Evolutionary conservation across 2,113 vertebrate genomes (phyloP).

Genomic region (Thermophis baileyi): DNA sequence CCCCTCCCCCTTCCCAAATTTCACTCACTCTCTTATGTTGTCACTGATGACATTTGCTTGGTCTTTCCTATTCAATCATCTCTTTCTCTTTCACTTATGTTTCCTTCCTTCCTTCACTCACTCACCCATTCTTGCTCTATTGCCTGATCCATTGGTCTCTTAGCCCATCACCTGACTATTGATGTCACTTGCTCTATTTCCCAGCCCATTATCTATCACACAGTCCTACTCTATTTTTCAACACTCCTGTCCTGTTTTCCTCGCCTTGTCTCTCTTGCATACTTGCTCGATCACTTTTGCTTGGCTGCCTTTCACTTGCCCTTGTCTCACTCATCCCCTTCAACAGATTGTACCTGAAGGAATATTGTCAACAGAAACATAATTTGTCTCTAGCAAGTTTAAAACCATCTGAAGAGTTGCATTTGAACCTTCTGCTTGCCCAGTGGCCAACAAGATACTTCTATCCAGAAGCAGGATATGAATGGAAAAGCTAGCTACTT

Average conservation of each 20-base stretch:
- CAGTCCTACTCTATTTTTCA: not conserved
- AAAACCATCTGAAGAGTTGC: not conserved
- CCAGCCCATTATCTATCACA: not conserved
- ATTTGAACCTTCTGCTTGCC: not conserved
- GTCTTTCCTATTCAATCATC: not conserved
- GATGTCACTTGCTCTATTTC: not conserved
- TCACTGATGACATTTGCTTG: not conserved
- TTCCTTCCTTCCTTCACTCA: not conserved
- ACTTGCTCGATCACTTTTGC: not conserved
- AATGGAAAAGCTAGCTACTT: not conserved
- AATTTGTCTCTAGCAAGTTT: not conserved
- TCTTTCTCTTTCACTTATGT: not conserved
- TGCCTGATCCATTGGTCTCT: not conserved
- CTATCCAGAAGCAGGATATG: not conserved
- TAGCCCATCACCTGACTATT: not conserved
- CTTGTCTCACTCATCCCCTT: not conserved
- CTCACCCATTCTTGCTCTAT: not conserved
- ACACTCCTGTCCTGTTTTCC: not conserved
- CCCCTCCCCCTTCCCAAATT: not conserved
- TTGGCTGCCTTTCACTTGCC: not conserved
- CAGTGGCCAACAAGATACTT: not conserved
- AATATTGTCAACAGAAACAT: not conserved
- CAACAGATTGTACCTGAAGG: not conserved
- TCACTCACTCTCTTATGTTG: not conserved
- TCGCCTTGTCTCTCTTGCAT: not conserved